Conservation (phyloP, 2,113 vertebrate species). For the Anhinga rufa region DNA sequence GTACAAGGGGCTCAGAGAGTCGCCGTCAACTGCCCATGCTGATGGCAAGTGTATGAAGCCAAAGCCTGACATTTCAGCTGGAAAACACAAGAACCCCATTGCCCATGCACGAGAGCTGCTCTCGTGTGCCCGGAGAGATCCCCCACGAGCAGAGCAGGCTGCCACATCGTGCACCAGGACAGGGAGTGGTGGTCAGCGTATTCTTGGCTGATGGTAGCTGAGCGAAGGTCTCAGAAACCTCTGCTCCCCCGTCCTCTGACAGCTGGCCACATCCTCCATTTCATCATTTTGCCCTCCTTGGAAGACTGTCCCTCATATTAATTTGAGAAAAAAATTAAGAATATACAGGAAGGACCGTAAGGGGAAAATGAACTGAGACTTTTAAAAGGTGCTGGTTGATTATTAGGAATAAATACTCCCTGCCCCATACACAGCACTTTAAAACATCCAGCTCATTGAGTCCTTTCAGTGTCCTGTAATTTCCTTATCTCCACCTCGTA, state of each 20-base stretch:
- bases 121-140: too few species aligned
- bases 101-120: not conserved
- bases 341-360: not conserved
- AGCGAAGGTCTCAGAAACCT: not conserved
- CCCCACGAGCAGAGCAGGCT: not conserved
- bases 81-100: not conserved
- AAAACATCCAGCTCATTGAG: not conserved
- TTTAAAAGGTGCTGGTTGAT: not conserved
- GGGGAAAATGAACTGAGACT: not conserved
- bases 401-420: not conserved
- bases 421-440: not conserved
- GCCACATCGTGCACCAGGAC: not conserved
- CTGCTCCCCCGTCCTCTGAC: not conserved
- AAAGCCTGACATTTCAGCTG: not conserved
- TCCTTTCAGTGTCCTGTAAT: not conserved
- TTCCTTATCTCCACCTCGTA: not conserved
- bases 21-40: rapidly evolving
- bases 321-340: not conserved
- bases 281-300: not conserved
- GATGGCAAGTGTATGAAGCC: not conserved
- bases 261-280: not conserved
- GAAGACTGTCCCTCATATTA: not conserved
- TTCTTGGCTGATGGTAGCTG: not conserved
- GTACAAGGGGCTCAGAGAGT: not conserved
- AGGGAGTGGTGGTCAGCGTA: not conserved